phyloP scores from a whole-genome alignment of 1,140 invertebrate species.

The Aphidius gifuensis region DNA sequence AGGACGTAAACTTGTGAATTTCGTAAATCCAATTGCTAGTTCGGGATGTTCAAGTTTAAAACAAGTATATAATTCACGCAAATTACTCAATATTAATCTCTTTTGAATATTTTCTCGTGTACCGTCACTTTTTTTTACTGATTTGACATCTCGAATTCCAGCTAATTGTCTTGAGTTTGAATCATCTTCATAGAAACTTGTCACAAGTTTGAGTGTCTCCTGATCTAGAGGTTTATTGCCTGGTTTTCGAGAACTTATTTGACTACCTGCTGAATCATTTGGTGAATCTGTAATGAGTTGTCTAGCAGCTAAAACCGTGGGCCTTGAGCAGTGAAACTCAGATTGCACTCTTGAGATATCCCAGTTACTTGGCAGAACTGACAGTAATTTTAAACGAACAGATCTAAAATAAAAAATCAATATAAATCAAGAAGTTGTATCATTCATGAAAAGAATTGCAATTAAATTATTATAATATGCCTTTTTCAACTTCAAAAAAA shows the following conservation, averaged over 20 bases:
- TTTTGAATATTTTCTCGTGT: slow-evolving; percentile 1
- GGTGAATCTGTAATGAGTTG: no score
- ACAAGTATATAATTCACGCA: background rate
- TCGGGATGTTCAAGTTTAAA: background rate
- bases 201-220: background rate
- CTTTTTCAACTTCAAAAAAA: no score
- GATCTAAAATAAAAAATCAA: no score
- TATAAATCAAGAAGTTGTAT: no score
- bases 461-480: no score
- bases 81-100: slow-evolving; percentile 5
- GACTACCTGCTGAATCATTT: no score
- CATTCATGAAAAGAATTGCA: no score
- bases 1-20: slow-evolving; percentile 10
- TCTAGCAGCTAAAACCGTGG: no score
- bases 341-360: no score
- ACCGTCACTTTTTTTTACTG: slow-evolving; percentile 7
- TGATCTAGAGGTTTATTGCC: background rate
- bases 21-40: background rate
- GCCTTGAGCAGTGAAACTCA: no score
- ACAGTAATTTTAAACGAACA: no score
- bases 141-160: background rate
- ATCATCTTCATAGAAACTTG: slow-evolving; percentile 5
- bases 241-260: background rate
- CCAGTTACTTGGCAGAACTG: no score
- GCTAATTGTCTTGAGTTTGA: slow-evolving; percentile 6